Conservation (phyloP, 2,797 vertebrate species). For the Lepilemur septentrionalis region DNA sequence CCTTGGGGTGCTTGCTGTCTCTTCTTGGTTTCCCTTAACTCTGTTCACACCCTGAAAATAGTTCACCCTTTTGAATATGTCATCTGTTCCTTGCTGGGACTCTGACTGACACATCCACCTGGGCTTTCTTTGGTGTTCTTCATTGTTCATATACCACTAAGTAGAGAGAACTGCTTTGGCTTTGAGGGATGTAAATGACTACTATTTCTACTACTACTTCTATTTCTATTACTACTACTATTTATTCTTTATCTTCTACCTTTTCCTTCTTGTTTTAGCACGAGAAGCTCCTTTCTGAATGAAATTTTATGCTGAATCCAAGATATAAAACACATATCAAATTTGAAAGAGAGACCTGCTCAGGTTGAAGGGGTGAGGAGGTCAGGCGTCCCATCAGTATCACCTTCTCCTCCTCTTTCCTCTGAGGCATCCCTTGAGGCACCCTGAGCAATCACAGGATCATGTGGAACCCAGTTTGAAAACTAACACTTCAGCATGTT, state of each 20-base stretch:
- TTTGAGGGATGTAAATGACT: background rate
- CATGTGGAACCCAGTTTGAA: background rate
- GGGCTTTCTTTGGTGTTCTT: background rate
- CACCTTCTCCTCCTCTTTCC: background rate
- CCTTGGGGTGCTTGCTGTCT: background rate
- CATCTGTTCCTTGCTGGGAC: background rate
- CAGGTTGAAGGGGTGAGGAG: background rate
- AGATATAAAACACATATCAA: background rate
- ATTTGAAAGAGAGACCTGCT: background rate
- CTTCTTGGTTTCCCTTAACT: background rate
- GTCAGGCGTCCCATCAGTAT: background rate
- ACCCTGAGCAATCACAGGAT: background rate
- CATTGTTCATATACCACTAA: background rate
- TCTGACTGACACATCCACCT: background rate
- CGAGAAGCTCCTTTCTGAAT: background rate
- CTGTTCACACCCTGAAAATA: background rate
- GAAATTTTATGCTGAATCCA: background rate
- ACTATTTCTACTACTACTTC: background rate
- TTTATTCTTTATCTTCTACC: background rate
- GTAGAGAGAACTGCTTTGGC: background rate
- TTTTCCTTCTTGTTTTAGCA: background rate
- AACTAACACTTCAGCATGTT: background rate
- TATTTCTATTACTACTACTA: too few relatives aligned
- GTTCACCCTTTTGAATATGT: background rate
- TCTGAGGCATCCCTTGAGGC: background rate